Conservation (phyloP, 2,113 vertebrate genomes). For the Ptilonorhynchus violaceus region DNA sequence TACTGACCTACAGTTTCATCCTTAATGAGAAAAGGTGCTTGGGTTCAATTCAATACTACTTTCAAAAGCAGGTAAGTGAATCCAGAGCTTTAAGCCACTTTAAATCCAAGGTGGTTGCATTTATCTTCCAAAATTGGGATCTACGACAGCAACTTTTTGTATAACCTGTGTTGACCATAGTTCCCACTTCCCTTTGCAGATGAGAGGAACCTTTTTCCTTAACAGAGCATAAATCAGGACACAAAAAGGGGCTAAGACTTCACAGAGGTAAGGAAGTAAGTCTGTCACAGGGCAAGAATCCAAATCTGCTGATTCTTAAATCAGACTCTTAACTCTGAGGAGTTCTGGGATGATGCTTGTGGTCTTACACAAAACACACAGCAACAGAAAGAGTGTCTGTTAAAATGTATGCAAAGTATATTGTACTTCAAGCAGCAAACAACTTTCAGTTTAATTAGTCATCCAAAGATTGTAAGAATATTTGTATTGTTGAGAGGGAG, state of each 20-base stretch:
- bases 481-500: neutral
- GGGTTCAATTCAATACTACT: neutral
- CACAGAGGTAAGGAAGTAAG: fast-evolving
- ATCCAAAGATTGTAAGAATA: neutral
- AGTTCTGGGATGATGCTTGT: too few species aligned
- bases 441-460: neutral
- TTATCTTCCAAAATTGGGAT: neutral
- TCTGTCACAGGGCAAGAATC: neutral
- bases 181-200: neutral
- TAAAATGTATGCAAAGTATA: neutral
- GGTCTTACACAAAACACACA: neutral
- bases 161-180: neutral
- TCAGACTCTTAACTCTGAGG: neutral
- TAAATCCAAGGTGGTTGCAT: neutral
- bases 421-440: neutral
- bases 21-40: neutral
- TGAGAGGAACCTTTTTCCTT: neutral
- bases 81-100: neutral
- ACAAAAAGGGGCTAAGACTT: neutral
- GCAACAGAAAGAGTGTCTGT: neutral
- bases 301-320: neutral
- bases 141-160: neutral
- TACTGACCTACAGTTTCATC: neutral
- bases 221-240: neutral
- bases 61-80: neutral